Evolutionary conservation across 2,113 vertebrate species (phyloP).

Genomic region (Spilogale gracilis): DNA sequence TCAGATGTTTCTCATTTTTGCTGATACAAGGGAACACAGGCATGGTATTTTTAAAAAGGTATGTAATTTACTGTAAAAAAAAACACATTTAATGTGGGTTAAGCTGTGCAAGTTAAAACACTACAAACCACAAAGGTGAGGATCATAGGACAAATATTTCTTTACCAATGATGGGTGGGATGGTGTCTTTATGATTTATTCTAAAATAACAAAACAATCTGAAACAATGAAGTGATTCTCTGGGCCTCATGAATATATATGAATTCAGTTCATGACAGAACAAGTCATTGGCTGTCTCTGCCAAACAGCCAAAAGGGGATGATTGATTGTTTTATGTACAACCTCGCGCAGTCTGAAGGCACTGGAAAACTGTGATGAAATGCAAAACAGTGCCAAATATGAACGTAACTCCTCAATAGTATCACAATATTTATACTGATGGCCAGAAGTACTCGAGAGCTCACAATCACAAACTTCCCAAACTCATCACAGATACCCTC

Average conservation of each 20-base stretch:
- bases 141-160: constrained; percentile 79
- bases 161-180: constrained; percentile 74
- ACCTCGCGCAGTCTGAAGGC: constrained; percentile 75
- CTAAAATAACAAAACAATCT: constrained; percentile 85
- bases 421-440: constrained; percentile 82
- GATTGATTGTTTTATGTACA: constrained; percentile 84
- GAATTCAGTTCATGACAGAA: constrained; percentile 84
- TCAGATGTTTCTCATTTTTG: constrained; percentile 21
- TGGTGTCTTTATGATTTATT: constrained; percentile 78
- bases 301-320: constrained; percentile 80
- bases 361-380: constrained; percentile 81
- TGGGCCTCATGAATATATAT: constrained; percentile 79
- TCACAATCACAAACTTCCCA: constrained; percentile 45
- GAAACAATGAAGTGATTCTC: constrained; percentile 84
- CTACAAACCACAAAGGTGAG: constrained; percentile 78
- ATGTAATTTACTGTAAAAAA: constrained; percentile 10
- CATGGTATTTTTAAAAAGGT: background rate
- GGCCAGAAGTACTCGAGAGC: constrained; percentile 54
- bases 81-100: background rate
- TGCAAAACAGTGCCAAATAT: constrained; percentile 79
- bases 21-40: constrained; percentile 16
- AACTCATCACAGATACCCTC: constrained; percentile 33
- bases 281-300: constrained; percentile 77
- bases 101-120: constrained; percentile 75
- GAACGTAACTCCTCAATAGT: constrained; percentile 80